Evolutionary conservation across 2,797 vertebrate species (phyloP), one percentile per base, ranked within the genome.

Genomic region (Orientallactaga sibirica): DNA sequence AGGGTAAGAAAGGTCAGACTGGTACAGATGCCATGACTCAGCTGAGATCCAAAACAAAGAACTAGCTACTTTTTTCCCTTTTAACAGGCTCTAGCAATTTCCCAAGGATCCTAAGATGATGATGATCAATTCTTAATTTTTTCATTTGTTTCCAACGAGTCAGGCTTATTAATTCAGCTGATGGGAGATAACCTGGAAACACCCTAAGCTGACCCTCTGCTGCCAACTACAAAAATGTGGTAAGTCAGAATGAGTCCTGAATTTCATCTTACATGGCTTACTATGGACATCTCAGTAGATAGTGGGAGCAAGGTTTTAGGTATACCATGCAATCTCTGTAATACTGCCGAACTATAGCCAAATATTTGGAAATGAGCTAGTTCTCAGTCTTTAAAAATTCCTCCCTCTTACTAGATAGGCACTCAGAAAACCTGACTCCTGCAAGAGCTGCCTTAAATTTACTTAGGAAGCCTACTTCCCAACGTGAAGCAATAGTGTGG

Each of bases 41-140:
- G 95, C 93, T 94, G 67, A 93, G 87, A 93, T 92, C 66, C 67
- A 88, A 92, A 93, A 92, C 93, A 91, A 93, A 55, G 84, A 95
- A 95, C 55, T 71, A 73, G 76, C 70, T 93, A 88, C 77, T 80
- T 96, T 95, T 58, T 95, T 93, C 74, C 81, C 88, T 87, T 93
- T 93, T 70, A 91, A 64, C 9, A 89, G 61, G 37, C 64, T 88
- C 83, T 92, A 66, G 76, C 52, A 61, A 86, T n/a, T 78, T 89
- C 80, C 68, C 70, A 33, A 92, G 55, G 11, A 93, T 90, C 48
- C 55, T 87, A 85, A 88, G 64, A 86, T 87, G 58, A 88, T 82
- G 86, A 85, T 78, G 9, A 9, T 15, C 7, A 75, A 68, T 43
- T 52, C 48, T 86, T 90, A 81, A 86, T 92, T 91, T 58, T 88